Percentiles rank a stretch among this genome's conserved stretches.
Evolutionary conservation across 2,888 invertebrate species (phyloP).

Genomic region (Villa cingulata): DNA sequence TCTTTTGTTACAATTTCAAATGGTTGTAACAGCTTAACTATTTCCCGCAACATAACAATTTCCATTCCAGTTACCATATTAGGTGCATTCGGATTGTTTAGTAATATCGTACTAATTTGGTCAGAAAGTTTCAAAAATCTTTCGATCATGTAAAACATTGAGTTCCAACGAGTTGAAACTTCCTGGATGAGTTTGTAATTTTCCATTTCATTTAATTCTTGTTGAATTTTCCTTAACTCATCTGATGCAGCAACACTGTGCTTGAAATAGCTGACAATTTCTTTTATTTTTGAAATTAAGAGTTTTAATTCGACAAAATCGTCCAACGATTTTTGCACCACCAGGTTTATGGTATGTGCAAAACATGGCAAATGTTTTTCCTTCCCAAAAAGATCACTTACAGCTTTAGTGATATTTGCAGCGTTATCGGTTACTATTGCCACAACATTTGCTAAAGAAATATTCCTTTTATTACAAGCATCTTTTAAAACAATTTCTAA

Average conservation of each 20-base stretch:
- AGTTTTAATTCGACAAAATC: not conserved
- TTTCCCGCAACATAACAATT: not conserved
- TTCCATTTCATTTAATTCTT: not conserved
- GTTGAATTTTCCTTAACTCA: conserved; percentile 8
- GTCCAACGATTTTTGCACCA: not conserved
- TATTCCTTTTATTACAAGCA: conserved; percentile 12
- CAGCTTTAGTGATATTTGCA: conserved; percentile 16
- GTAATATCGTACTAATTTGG: not conserved
- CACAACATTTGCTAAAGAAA: conserved; percentile 10
- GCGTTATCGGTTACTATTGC: conserved; percentile 16
- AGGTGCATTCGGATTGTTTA: not conserved
- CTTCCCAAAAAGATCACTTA: conserved; percentile 13
- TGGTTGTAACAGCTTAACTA: not conserved
- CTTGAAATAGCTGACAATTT: conserved; percentile 16
- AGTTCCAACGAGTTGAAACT: conserved; percentile 17
- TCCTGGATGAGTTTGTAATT: conserved; percentile 14
- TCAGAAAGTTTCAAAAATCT: conserved; percentile 9
- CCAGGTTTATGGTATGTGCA: conserved; percentile 11
- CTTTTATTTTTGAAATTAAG: conserved; percentile 13
- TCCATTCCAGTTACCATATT: not conserved
- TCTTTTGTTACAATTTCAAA: not conserved
- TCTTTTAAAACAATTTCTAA: conserved; percentile 10
- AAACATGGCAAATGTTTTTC: conserved; percentile 15
- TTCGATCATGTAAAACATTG: conserved; percentile 13
- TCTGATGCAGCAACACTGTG: conserved; percentile 14